Evolutionary conservation across 2,797 vertebrate species (phyloP), one percentile per base, ranked within the genome.

Genomic region (Poeciliopsis paucimaculata): DNA sequence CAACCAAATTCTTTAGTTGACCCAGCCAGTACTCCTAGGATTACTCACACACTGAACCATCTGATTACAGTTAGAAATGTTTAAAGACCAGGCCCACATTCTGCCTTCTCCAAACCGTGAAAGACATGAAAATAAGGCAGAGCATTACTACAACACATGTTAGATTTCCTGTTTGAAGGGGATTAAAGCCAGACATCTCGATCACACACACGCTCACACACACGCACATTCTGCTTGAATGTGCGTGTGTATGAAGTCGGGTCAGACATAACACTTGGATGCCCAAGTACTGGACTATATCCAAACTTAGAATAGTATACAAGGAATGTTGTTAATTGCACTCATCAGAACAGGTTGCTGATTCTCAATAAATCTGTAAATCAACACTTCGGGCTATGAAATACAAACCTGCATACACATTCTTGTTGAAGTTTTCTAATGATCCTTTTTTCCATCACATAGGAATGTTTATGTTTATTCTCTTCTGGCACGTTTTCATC

Each of bases 131-230:
- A 36, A 43, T 49, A 36, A 74, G 81, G 82, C 3, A 43, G 45
- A 73, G 77, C 23, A 39, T 57, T 11, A 57, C 11, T 76, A 79
- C 66, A 78, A 87, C 76, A 89, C 36, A 80, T 68, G 70, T 84
- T 73, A 3, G 31, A 72, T 28, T 73, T 81, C 76, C 73, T 83
- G 78, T 43, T 49, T 18, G 23, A 26, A 43, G 49, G 72, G 78
- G 76, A 86, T 72, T 81, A 72, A 64, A 86, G 36, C 82, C 76
- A 86, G 74, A 84, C 47, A 46, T 72, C 64, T 9, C 8, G 18
- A 43, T 57, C 39, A 72, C 57, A 45, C 47, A 60, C 46, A 60
- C 57, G 31, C n/a, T 5, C 26, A 5, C 3, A 28, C 26, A 5
- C 53, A 55, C 53, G 1, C 9, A 12, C 53, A 55, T 11, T 43